These are phyloP conservation scores for Cladopsammia gracilis DNA, from an alignment of 64 coral and sea anemone genomes.

Conservation along the genomic window DNA sequence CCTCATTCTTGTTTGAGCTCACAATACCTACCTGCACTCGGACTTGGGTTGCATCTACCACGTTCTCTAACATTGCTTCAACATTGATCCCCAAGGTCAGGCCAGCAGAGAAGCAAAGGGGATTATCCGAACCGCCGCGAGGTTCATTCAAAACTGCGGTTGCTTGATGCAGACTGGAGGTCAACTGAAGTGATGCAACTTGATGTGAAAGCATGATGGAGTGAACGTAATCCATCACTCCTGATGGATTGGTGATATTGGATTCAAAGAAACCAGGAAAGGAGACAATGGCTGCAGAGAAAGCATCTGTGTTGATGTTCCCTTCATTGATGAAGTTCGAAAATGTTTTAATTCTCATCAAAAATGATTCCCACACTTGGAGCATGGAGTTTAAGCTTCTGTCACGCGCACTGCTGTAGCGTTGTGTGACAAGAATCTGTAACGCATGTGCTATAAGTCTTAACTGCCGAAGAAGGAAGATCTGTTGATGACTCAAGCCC, in stretches of 20 bases:
- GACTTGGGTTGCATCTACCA: constrained; percentile 73
- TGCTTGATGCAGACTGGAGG: constrained; percentile 71
- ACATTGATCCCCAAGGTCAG: constrained; percentile 89
- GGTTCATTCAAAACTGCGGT: constrained; percentile 84
- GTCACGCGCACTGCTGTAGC: constrained; percentile 65
- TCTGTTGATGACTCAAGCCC: constrained; percentile 75
- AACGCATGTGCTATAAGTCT: constrained; percentile 87
- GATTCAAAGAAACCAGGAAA: constrained; percentile 95
- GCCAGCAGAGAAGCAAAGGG: constrained; percentile 88
- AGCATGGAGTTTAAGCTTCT: constrained; percentile 81
- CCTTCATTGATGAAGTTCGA: constrained; percentile 62
- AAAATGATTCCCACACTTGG: constrained; percentile 93
- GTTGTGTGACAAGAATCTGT: constrained; percentile 77
- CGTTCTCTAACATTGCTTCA: constrained; percentile 93
- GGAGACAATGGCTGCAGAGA: constrained; percentile 77
- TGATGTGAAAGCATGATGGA: constrained; percentile 67
- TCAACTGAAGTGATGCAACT: constrained; percentile 61
- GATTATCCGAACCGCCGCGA: constrained; percentile 95
- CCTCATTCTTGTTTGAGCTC: no score
- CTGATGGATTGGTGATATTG: constrained; percentile 92
- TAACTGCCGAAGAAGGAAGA: constrained; percentile 76
- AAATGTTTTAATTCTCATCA: constrained; percentile 81
- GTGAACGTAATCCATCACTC: constrained; percentile 81
- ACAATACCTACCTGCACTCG: constrained; percentile 80
- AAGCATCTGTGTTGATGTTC: constrained; percentile 70